These are phyloP conservation scores for Sphyrna mokarran DNA, from an alignment of 2,113 vertebrate species.

Conservation along the genomic window DNA sequence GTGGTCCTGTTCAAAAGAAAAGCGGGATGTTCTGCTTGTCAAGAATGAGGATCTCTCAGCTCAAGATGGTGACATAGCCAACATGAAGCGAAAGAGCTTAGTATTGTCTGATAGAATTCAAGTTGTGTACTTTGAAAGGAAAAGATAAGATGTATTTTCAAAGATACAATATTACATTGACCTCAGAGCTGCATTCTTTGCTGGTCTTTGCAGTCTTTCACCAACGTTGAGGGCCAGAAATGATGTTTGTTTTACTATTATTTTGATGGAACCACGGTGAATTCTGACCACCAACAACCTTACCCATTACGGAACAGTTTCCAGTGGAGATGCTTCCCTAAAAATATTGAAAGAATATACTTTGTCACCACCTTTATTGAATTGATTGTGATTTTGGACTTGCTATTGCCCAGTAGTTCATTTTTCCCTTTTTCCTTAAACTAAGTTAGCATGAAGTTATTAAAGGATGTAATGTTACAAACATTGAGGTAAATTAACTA, in stretches of 20 bases:
- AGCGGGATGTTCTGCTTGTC: no score
- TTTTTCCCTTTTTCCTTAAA: background rate
- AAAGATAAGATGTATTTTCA: no score
- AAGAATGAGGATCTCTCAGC: no score
- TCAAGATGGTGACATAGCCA: no score
- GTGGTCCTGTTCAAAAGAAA: no score
- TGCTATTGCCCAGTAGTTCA: background rate
- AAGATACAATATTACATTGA: background rate
- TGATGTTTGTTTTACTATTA: background rate
- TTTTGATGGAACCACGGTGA: background rate
- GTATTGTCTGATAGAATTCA: no score
- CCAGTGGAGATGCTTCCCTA: background rate
- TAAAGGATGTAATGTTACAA: background rate
- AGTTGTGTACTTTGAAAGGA: no score
- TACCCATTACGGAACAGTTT: background rate
- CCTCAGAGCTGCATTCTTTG: background rate
- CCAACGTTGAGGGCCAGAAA: background rate
- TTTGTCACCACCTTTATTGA: background rate
- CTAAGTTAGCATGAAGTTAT: background rate
- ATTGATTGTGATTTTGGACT: background rate
- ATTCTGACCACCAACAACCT: background rate
- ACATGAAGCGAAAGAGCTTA: no score
- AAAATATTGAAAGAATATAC: background rate
- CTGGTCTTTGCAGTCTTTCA: background rate
- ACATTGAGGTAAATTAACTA: background rate